phyloP scores from a whole-genome alignment of 2,113 vertebrate species.

The Phodopus roborovskii region DNA sequence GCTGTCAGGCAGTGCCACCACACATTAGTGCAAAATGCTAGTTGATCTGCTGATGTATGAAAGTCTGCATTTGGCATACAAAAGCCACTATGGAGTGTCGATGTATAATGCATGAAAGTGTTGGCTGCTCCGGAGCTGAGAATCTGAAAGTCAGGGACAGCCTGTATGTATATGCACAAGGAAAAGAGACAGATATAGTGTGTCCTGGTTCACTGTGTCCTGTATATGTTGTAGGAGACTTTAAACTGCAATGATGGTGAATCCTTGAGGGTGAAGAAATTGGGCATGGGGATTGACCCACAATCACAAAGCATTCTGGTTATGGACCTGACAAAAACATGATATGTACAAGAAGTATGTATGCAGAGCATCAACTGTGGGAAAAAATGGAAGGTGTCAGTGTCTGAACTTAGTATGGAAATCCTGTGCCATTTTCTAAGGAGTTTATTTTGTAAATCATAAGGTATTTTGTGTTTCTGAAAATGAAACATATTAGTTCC shows the following conservation, averaged over 20 bases:
- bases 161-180: constrained; percentile 80
- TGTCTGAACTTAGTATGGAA: constrained; percentile 2
- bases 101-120: constrained; percentile 85
- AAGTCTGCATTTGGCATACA: constrained; percentile 83
- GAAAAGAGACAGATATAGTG: constrained; percentile 65
- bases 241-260: not conserved
- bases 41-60: constrained; percentile 82
- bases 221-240: constrained; percentile 11
- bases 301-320: not conserved
- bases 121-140: constrained; percentile 81
- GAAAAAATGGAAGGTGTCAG: not conserved
- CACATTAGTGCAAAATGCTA: constrained; percentile 82
- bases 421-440: not conserved
- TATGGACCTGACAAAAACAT: constrained; percentile 11
- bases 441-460: constrained; percentile 28
- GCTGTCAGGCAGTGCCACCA: constrained; percentile 80
- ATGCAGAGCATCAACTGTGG: not conserved
- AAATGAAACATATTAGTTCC: not conserved
- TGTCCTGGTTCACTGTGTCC: constrained; percentile 27
- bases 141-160: constrained; percentile 81
- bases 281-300: not conserved
- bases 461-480: not conserved
- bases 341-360: not conserved
- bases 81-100: constrained; percentile 82
- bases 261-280: not conserved